Evolutionary conservation across 2,888 invertebrate species (phyloP).

Genomic region (Megamerina dolium): DNA sequence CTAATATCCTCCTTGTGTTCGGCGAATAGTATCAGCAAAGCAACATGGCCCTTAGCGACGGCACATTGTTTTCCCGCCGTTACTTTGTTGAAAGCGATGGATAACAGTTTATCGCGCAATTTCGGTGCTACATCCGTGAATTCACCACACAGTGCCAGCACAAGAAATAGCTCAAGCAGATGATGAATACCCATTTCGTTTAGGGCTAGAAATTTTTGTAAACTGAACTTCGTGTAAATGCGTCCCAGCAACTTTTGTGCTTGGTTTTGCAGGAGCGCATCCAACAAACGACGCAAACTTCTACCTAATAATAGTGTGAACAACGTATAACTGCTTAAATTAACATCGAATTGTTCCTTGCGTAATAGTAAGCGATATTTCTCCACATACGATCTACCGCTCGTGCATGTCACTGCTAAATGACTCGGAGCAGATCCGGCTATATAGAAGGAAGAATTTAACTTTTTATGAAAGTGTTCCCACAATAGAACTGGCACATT

Average conservation of each 20-base stretch:
- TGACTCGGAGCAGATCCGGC: constrained; percentile 51
- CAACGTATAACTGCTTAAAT: constrained; percentile 52
- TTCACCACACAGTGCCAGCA: constrained; percentile 37
- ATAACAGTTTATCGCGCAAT: constrained; percentile 43
- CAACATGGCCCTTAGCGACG: constrained; percentile 46
- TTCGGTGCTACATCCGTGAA: constrained; percentile 39
- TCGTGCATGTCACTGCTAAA: constrained; percentile 41
- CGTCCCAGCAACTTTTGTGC: constrained; percentile 53
- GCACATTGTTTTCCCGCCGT: constrained; percentile 36
- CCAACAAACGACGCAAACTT: constrained; percentile 29
- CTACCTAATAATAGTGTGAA: constrained; percentile 51
- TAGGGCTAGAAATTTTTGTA: constrained; percentile 53
- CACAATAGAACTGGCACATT: constrained; percentile 53
- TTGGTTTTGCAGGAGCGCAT: constrained; percentile 26
- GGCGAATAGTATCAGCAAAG: constrained; percentile 43
- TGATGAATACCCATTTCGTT: constrained; percentile 55
- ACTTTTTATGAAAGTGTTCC: constrained; percentile 56
- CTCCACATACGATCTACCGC: constrained; percentile 40
- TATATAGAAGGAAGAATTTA: constrained; percentile 53
- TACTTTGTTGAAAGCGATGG: constrained; percentile 43
- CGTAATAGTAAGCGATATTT: constrained; percentile 47
- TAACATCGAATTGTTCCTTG: constrained; percentile 29
- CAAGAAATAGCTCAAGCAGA: constrained; percentile 49
- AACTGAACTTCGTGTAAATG: constrained; percentile 56
- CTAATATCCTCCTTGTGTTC: constrained; percentile 41